These are phyloP conservation scores for Propithecus perrieri DNA, from an alignment of 2,797 vertebrate genomes.

Conservation along the genomic window DNA sequence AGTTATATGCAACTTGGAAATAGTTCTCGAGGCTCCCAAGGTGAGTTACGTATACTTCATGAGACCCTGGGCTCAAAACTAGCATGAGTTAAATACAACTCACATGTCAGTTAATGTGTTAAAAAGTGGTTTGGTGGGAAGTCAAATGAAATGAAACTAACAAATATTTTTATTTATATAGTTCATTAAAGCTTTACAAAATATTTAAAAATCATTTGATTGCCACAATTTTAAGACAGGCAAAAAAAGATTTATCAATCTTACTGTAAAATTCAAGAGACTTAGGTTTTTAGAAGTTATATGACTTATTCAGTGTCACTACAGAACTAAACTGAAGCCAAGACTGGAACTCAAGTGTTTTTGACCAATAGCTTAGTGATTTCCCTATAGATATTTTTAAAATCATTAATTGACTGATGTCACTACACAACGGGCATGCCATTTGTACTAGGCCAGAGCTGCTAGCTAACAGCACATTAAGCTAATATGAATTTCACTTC, in stretches of 20 bases:
- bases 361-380: not conserved
- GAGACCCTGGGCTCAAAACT: too few species aligned
- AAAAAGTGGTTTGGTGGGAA: slow-evolving; percentile 11
- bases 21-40: too few species aligned
- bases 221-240: not conserved
- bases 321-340: not conserved
- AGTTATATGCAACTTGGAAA: too few species aligned
- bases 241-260: not conserved
- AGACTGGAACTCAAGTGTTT: not conserved
- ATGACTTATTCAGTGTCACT: not conserved
- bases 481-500: not conserved
- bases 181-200: not conserved
- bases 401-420: not conserved
- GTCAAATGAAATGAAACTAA: slow-evolving; percentile 31
- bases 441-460: not conserved
- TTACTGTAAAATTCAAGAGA: slow-evolving; percentile 17
- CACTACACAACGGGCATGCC: not conserved
- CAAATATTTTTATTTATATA: not conserved
- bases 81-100: too few species aligned
- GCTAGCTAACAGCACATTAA: not conserved
- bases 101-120: too few species aligned
- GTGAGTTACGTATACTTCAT: too few species aligned
- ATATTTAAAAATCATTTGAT: not conserved
- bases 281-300: not conserved
- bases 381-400: not conserved